These are phyloP conservation scores for Hetaerina titia DNA, from an alignment of 2,888 invertebrate genomes.

Conservation along the genomic window DNA sequence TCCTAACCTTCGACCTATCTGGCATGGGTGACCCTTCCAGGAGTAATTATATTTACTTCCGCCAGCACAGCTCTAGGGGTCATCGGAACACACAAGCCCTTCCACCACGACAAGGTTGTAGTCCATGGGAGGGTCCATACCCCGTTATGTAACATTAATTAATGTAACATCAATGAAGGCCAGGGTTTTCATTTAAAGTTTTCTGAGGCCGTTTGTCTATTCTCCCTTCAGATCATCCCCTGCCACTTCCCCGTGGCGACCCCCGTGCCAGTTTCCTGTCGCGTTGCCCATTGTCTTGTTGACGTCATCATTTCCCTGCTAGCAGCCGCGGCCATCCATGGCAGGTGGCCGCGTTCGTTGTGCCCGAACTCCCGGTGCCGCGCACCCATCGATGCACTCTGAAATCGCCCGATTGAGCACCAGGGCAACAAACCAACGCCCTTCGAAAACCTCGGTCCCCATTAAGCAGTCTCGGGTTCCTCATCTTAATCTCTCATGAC, in stretches of 20 bases:
- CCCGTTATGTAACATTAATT: background rate
- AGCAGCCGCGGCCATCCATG: background rate
- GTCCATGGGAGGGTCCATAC: too few species aligned
- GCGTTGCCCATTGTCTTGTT: background rate
- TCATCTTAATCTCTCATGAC: background rate
- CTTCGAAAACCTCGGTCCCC: background rate
- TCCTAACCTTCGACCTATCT: too few species aligned
- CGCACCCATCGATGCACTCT: too few species aligned
- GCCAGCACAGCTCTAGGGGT: too few species aligned
- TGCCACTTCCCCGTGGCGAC: too few species aligned
- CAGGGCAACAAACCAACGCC: background rate
- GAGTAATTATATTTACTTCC: too few species aligned
- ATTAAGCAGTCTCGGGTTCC: background rate
- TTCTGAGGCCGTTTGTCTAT: background rate
- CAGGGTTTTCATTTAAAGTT: background rate
- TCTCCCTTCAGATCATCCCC: too few species aligned
- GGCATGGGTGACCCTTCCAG: too few species aligned
- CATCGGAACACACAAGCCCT: too few species aligned
- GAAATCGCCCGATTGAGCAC: background rate
- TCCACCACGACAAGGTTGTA: too few species aligned
- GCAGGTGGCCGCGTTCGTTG: background rate
- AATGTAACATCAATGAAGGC: background rate
- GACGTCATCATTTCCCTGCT: conserved; percentile 6
- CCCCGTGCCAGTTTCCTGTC: too few species aligned
- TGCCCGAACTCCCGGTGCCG: too few species aligned